Conservation (phyloP, 2,888 invertebrate genomes). For the Peribatodes rhomboidaria region DNA sequence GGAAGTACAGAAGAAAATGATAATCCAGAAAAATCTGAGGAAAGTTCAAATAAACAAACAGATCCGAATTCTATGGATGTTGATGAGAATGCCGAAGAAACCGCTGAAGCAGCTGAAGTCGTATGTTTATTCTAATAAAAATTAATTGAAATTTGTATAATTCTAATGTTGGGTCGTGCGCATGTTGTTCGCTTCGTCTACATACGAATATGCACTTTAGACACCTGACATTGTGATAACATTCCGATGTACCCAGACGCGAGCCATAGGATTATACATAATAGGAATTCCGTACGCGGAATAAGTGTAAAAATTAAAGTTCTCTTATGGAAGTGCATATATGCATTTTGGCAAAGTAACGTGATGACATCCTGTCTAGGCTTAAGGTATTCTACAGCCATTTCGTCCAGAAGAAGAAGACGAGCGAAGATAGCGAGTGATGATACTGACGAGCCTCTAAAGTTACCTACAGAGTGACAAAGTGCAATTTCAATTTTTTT, state of each 20-base stretch:
- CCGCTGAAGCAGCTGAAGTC: neutral
- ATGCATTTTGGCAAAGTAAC: too few relatives aligned
- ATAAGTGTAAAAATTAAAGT: too few relatives aligned
- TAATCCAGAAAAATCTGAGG: neutral
- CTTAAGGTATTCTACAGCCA: too few relatives aligned
- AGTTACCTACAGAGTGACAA: too few relatives aligned
- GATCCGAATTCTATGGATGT: neutral
- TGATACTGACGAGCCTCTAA: too few relatives aligned
- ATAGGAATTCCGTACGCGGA: too few relatives aligned
- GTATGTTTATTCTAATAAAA: conserved; percentile 9
- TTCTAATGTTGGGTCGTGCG: neutral
- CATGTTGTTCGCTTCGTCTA: neutral
- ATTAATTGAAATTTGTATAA: neutral
- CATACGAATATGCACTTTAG: neutral
- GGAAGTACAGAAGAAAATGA: neutral
- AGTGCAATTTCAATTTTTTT: too few relatives aligned
- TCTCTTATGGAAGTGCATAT: too few relatives aligned
- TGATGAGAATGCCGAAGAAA: neutral
- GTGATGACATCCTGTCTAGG: too few relatives aligned
- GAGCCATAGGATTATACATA: too few relatives aligned
- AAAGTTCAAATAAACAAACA: conserved; percentile 4
- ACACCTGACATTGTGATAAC: neutral
- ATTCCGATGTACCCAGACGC: neutral
- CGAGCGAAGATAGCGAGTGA: too few relatives aligned
- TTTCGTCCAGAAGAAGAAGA: too few relatives aligned